These are phyloP conservation scores for Myotis yumanensis DNA, from an alignment of 2,113 vertebrate species.

Conservation along the genomic window DNA sequence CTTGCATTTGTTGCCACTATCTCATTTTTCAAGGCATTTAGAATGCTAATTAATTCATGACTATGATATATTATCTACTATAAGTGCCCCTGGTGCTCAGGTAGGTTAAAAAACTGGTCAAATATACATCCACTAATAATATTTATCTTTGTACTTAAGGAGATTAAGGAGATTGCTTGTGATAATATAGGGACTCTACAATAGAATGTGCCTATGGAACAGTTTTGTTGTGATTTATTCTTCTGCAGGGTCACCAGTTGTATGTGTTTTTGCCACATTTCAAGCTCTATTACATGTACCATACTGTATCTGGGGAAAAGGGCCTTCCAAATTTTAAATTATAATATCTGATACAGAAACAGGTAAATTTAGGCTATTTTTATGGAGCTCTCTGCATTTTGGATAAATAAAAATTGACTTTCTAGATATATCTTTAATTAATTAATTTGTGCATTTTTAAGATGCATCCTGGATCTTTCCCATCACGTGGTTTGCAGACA, in stretches of 20 bases:
- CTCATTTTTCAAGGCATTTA: slow-evolving; percentile 57
- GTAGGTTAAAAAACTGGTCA: slow-evolving; percentile 65
- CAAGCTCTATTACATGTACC: not conserved
- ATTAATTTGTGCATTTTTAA: not conserved
- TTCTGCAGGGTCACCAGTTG: not conserved
- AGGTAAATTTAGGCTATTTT: not conserved
- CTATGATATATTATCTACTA: slow-evolving; percentile 57
- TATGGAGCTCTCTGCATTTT: not conserved
- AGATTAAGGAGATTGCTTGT: not conserved
- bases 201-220: not conserved
- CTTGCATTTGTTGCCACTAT: slow-evolving; percentile 54
- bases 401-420: not conserved
- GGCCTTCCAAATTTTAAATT: not conserved
- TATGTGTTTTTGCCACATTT: rapidly evolving
- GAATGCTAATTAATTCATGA: slow-evolving; percentile 75
- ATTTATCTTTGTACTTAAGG: slow-evolving; percentile 17
- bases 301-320: not conserved
- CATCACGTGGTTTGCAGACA: not conserved
- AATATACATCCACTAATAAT: slow-evolving; percentile 34
- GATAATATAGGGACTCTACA: not conserved
- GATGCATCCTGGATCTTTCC: rapidly evolving
- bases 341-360: not conserved
- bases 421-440: not conserved
- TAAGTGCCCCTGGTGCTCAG: slow-evolving; percentile 27
- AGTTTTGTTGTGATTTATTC: not conserved